phyloP scores from a whole-genome alignment of 2,113 vertebrate genomes.

The Lampris incognitus region DNA sequence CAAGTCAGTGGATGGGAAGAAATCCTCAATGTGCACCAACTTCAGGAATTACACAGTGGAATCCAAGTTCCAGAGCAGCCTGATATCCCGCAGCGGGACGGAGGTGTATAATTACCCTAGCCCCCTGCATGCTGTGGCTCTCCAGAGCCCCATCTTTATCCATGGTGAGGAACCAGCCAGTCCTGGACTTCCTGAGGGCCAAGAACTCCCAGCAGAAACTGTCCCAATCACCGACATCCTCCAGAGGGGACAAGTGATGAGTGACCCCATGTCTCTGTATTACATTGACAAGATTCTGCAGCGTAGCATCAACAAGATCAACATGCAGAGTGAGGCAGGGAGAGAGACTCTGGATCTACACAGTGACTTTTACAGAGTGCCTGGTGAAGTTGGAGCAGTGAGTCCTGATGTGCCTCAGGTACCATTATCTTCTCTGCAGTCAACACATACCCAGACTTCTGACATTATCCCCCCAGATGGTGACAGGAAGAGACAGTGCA shows the following conservation, averaged over 20 bases:
- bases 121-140: conserved; percentile 93
- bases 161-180: conserved; percentile 59
- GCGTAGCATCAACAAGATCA: conserved; percentile 77
- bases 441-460: conserved; percentile 43
- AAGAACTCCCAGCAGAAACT: conserved; percentile 25
- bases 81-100: conserved; percentile 85
- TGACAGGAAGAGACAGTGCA: conserved; percentile 56
- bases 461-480: conserved; percentile 33
- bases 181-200: conserved; percentile 27
- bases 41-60: conserved; percentile 70
- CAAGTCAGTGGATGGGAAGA: conserved; percentile 73
- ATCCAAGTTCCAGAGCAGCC: conserved; percentile 87
- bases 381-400: conserved; percentile 33
- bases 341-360: conserved; percentile 49
- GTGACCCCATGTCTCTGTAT: conserved; percentile 75
- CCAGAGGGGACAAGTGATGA: conserved; percentile 38
- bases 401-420: conserved; percentile 61
- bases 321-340: conserved; percentile 48
- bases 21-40: conserved; percentile 59
- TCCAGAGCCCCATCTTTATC: conserved; percentile 93
- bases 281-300: conserved; percentile 88
- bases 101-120: conserved; percentile 95
- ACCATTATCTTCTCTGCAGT: conserved; percentile 26
- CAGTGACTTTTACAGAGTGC: conserved; percentile 29
- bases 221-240: conserved; percentile 27